phyloP scores from a whole-genome alignment of 2,113 vertebrate genomes.

The Tachysurus vachellii region DNA sequence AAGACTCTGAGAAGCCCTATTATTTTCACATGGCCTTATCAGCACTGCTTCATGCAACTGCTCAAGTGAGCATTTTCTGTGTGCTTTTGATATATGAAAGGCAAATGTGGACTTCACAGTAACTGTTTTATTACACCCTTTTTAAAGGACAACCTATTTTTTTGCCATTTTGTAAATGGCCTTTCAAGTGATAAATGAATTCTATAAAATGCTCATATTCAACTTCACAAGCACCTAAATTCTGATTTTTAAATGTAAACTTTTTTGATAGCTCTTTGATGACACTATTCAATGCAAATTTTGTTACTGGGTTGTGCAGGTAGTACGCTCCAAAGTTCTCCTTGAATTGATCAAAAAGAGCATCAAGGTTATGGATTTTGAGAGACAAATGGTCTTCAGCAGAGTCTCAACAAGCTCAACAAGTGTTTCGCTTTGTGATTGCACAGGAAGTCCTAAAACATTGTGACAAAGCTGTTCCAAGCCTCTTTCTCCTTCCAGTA shows the following conservation, averaged over 20 bases:
- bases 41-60: background rate
- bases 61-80: constrained; percentile 6
- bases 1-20: background rate
- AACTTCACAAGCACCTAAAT: background rate
- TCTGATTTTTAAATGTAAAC: background rate
- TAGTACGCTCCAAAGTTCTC: no score
- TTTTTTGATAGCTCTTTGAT: background rate
- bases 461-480: no score
- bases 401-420: no score
- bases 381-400: no score
- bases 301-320: no score
- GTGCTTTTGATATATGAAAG: background rate
- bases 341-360: no score
- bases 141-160: constrained; percentile 3
- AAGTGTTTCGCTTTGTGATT: no score
- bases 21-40: background rate
- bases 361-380: no score
- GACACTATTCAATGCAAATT: background rate
- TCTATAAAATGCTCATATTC: background rate
- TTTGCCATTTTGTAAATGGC: constrained; percentile 7
- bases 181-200: constrained; percentile 4
- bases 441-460: no score
- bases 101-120: constrained; percentile 10
- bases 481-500: no score
- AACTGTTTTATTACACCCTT: background rate